Evolutionary conservation across 2,888 invertebrate species (phyloP), one percentile per base, ranked within the genome.

Genomic region (Corythucha ciliata): DNA sequence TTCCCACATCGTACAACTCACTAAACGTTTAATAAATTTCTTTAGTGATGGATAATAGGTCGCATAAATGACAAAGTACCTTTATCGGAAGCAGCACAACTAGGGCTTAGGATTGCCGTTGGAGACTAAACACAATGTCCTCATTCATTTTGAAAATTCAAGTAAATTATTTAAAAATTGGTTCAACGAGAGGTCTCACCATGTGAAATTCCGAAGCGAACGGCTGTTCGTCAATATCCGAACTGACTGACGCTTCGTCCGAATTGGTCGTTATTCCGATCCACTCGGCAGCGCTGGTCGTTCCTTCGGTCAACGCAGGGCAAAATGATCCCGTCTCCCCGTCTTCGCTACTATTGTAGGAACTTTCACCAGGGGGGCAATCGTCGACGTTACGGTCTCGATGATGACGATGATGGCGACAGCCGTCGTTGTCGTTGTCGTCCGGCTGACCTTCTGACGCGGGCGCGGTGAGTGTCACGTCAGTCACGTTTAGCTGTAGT

Each of bases 1-100:
- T 65, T 92, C 90, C 93, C 94, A 96, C 70, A 96, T 84, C 44
- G 91, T 89, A 67, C 94, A 96, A 63, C 89, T 92, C 55, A 94
- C 93, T 92, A 10, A 24, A 24, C 10, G 7, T 22, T 41, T 41
- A 8, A 24, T 41, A 10, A 24, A 22, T 41, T 41, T 24, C 8
- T 8, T 24, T 24, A 14, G 37, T 8, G 10, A 14, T 12, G 16
- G 16, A 12, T 12, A 12, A 12, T 37, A 14, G 12, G 10, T 41
- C 7, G 8, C n/a, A n/a, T n/a, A 36, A 40, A 32, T 39, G 33
- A 40, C 6, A 48, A 36, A 61, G 66, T 68, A 84, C 85, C 84
- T 70, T 83, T 79, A 67, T 87, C 86, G 59, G 81, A 81, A 10
- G 81, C 75, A 48, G 76, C 73, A 63, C 76, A 74, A 60, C 70